These are phyloP conservation scores for Paelopatides confundens DNA, from an alignment of 53 echinoderm and acorn worm species.

Conservation along the genomic window DNA sequence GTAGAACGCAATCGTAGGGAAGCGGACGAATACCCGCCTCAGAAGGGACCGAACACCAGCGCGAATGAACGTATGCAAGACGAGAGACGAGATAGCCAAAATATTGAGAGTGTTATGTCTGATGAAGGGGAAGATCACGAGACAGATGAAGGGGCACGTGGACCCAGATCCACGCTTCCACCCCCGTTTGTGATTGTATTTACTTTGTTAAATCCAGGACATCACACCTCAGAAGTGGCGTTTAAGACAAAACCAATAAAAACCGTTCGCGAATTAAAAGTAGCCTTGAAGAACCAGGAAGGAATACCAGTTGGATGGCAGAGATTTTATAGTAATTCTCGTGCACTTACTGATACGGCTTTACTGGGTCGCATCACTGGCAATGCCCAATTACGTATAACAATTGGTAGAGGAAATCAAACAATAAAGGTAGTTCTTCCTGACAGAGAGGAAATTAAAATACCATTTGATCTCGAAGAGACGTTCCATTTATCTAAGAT, in stretches of 20 bases:
- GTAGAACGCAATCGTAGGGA: background rate
- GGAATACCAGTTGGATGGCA: constrained; percentile 31
- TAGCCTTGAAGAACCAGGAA: constrained; percentile 19
- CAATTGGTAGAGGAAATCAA: constrained; percentile 5
- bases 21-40: background rate
- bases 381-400: background rate
- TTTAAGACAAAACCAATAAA: constrained; percentile 1
- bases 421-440: background rate
- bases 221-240: background rate
- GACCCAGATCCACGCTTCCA: background rate
- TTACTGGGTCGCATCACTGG: background rate
- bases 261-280: constrained; percentile 19
- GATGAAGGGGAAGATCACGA: constrained; percentile 18
- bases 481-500: constrained; percentile 16
- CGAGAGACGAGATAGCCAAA: background rate
- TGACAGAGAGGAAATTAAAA: background rate
- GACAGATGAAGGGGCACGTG: background rate
- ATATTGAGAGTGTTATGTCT: constrained; percentile 17
- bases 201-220: background rate
- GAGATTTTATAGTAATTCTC: constrained; percentile 25
- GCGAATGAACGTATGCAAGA: background rate
- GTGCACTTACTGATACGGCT: constrained; percentile 15
- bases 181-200: background rate
- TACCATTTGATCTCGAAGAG: constrained; percentile 13
- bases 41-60: background rate